phyloP scores from a whole-genome alignment of 2,888 invertebrate species.

The Pediacus dermestoides region DNA sequence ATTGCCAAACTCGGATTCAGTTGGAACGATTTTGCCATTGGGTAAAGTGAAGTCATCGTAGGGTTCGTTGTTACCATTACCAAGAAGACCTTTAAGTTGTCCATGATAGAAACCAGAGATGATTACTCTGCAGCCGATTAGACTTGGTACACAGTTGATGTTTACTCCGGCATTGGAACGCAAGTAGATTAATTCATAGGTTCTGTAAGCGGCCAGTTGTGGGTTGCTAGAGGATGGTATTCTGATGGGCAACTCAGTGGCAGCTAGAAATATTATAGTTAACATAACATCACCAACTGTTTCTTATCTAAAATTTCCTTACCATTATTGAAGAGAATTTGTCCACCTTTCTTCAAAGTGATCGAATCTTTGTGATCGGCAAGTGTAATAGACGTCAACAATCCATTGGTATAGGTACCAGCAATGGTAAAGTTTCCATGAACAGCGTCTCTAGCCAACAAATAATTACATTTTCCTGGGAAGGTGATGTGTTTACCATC shows the following conservation, averaged over 20 bases:
- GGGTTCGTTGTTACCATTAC: conserved; percentile 85
- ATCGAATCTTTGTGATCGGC: conserved; percentile 64
- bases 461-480: conserved; percentile 79
- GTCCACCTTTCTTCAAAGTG: conserved; percentile 53
- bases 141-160: conserved; percentile 59
- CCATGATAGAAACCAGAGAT: conserved; percentile 85
- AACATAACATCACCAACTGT: background rate
- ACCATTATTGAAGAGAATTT: conserved; percentile 61
- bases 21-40: conserved; percentile 62
- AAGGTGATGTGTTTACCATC: conserved; percentile 79
- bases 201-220: conserved; percentile 61
- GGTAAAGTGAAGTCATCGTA: conserved; percentile 78
- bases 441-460: conserved; percentile 77
- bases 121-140: conserved; percentile 66
- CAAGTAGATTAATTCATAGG: conserved; percentile 56
- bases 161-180: conserved; percentile 62
- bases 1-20: conserved; percentile 67
- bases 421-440: conserved; percentile 84
- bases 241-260: conserved; percentile 66
- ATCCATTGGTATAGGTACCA: conserved; percentile 67
- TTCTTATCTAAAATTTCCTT: conserved; percentile 14
- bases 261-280: conserved; percentile 51
- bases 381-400: conserved; percentile 64
- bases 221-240: conserved; percentile 60
- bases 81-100: conserved; percentile 80